phyloP scores from a whole-genome alignment of 2,797 vertebrate genomes.

The Enteromius viviparus region DNA sequence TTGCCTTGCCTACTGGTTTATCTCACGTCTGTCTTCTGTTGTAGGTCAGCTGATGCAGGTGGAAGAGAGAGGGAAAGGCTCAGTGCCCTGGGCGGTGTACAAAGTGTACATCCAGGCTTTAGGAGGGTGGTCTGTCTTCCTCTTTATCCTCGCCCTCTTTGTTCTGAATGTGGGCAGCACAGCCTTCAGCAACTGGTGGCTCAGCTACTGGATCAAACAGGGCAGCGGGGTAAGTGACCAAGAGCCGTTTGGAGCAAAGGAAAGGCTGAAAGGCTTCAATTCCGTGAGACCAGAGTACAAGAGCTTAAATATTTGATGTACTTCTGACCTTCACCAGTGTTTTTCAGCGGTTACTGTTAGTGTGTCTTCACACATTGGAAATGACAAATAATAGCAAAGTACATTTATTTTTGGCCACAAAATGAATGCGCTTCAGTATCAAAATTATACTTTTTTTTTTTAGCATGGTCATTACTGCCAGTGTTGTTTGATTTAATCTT shows the following conservation, averaged over 20 bases:
- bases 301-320: slow-evolving; percentile 49
- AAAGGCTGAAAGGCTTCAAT: slow-evolving; percentile 4
- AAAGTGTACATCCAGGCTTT: slow-evolving; percentile 86
- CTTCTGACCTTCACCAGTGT: not conserved
- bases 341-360: not conserved
- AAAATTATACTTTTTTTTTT: too few species aligned
- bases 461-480: too few species aligned
- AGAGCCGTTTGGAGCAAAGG: slow-evolving; percentile 56
- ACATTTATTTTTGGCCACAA: not conserved
- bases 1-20: not conserved
- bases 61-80: slow-evolving; percentile 87
- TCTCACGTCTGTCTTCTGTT: slow-evolving; percentile 26
- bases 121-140: slow-evolving; percentile 85
- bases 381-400: not conserved
- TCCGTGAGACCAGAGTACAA: slow-evolving; percentile 3
- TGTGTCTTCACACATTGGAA: not conserved
- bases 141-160: slow-evolving; percentile 86
- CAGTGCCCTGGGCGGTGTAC: slow-evolving; percentile 87
- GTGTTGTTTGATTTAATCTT: not conserved
- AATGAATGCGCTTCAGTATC: not conserved
- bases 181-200: slow-evolving; percentile 94
- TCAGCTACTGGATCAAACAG: slow-evolving; percentile 95
- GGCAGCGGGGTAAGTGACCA: slow-evolving; percentile 84
- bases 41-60: slow-evolving; percentile 82
- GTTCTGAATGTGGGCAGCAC: slow-evolving; percentile 89